Base-by-base conservation (phyloP, 2,113 vertebrate species). In the Cheilinus undulatus region DNA sequence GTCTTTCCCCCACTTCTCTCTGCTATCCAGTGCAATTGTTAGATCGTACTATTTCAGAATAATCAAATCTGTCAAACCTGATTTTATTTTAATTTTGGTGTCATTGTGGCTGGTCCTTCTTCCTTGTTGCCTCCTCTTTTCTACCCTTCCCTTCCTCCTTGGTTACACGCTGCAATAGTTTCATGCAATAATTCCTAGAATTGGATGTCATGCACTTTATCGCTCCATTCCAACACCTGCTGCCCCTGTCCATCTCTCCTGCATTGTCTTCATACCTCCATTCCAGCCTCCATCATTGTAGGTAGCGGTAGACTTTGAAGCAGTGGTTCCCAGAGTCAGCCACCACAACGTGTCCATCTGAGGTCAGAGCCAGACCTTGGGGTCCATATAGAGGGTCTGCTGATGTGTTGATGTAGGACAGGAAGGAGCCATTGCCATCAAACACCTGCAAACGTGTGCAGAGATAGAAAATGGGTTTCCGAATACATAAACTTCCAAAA, bases 321-420 rank as follows among this genome's bases (percentile, higher is more conserved):
- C 97, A 99, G 85, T 99, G 97, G 91, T 99, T 99, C 54, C 97
- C 97, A 71, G 97, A 99, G 93, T 99, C 97, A 27, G 97, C 97
- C 45, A 99, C 97, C 49, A 98, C 97, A 48, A 99, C 97, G 0
- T 99, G 96, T 76, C 97, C 97, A 0, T 98, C 97, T 4, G 96
- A 97, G 73, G 97, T 99, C 50, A 99, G 92, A 32, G 97, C 96
- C 82, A 99, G 92, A 56, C 97, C 97, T 84, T 99, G 97, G 1
- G 97, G 97, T 34, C 97, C 97, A 0, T 99, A 99, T 19, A 99
- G 94, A 1, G 97, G 97, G 87, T 99, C 97, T 3, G 96, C 97
- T 12, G 97, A 98, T 7, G 97, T 98, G 89, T 99, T 99, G 88
- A 98, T 98, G 90, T 99, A 99, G 72, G 97, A 99, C 56, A 99